Percentiles rank a stretch among this genome's conserved stretches.
Conservation (phyloP, 2,113 vertebrate species). For the Galemys pyrenaicus region DNA sequence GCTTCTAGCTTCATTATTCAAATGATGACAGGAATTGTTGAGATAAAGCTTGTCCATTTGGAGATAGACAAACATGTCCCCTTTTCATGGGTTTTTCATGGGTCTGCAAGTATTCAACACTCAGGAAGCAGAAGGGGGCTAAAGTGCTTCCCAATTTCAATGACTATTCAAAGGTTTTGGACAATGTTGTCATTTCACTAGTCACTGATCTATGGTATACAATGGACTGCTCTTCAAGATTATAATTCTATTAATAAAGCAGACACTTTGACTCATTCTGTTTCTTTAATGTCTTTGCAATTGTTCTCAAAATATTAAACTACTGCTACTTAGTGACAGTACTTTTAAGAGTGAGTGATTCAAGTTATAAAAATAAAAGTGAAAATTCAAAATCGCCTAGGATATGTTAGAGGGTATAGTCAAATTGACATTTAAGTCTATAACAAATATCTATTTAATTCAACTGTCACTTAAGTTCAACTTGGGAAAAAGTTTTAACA, state of each 20-base stretch:
- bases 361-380: conserved; percentile 1
- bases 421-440: background rate
- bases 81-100: conserved; percentile 1
- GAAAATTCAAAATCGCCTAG: background rate
- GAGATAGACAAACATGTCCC: background rate
- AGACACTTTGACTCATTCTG: background rate
- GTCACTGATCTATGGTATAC: background rate
- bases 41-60: background rate
- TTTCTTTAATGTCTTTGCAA: background rate
- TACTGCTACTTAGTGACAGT: background rate
- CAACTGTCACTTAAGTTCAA: background rate
- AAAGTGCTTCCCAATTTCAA: background rate
- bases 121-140: background rate
- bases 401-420: background rate
- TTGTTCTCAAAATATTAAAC: background rate
- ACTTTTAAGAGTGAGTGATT: background rate
- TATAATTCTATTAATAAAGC: background rate
- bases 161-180: background rate
- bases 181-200: background rate
- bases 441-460: background rate
- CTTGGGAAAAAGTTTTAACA: background rate
- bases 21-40: background rate
- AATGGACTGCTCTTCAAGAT: background rate
- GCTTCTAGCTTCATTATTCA: background rate
- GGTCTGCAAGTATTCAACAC: background rate